Conservation (phyloP, 1,140 invertebrate species). For the Lepidotrigona ventralis region DNA sequence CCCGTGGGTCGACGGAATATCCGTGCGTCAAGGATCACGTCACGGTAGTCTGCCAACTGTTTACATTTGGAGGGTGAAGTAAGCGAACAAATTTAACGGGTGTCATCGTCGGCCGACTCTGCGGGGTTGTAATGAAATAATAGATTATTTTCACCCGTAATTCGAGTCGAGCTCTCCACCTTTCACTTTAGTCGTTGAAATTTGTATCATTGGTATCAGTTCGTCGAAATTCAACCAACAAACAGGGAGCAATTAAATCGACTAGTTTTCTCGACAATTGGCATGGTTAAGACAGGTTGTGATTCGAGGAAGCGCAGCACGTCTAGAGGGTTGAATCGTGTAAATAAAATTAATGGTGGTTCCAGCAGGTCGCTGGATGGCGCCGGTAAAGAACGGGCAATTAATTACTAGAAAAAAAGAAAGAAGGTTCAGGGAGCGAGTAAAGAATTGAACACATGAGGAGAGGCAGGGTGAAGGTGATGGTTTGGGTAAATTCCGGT, state of each 20-base stretch:
- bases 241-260: slow-evolving; percentile 31
- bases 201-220: neutral
- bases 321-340: slow-evolving; percentile 19
- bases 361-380: neutral
- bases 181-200: neutral
- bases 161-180: neutral
- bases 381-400: slow-evolving; percentile 39
- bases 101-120: slow-evolving; percentile 25
- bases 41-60: slow-evolving; percentile 37
- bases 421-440: neutral
- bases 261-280: slow-evolving; percentile 10
- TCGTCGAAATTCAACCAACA: neutral
- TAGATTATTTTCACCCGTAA: slow-evolving; percentile 2
- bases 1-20: slow-evolving; percentile 25
- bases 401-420: slow-evolving; percentile 65
- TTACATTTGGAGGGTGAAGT: slow-evolving; percentile 53
- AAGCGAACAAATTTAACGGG: slow-evolving; percentile 69
- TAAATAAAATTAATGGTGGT: slow-evolving; percentile 42
- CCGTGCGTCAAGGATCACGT: slow-evolving; percentile 9
- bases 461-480: neutral
- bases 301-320: slow-evolving; percentile 15
- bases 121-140: slow-evolving; percentile 2
- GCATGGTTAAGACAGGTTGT: slow-evolving; percentile 9
- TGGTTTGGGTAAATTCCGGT: slow-evolving; percentile 6
- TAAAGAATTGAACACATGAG: slow-evolving; percentile 18